Evolutionary conservation across 2,888 invertebrate species (phyloP), one percentile per base, ranked within the genome.

Genomic region (Luffia ferchaultella): DNA sequence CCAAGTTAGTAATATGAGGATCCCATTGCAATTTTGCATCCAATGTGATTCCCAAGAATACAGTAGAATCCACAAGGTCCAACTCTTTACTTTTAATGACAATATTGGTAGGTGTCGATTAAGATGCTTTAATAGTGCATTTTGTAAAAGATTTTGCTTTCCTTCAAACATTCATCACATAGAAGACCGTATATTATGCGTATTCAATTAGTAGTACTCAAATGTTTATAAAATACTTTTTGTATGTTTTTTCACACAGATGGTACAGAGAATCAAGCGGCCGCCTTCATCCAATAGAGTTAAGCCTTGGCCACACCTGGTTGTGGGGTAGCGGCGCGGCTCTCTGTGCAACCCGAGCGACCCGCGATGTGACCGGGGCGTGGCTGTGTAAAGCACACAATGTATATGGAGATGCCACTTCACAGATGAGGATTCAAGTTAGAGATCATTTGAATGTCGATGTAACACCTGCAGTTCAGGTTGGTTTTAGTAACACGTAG

Each of bases 321-420:
- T 73, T 84, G 57, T 92, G 92, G 92, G 68, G 89, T 63, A 86
- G 87, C 45, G 92, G 91, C 41, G 83, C 87, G 54, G 92, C 91
- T 75, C 84, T 87, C 56, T 92, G 92, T 70, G 80, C 87, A 54
- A 85, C 86, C 43, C 87, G 85, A 60, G 90, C 89, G 61, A 73
- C 82, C 2, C 88, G 88, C 2, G 70, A 80, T 48, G 87, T 88
- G 61, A 83, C 84, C 19, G 92, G 91, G 40, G 78, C 86, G 46
- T 92, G 91, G 85, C 85, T 88, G 50, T 92, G 92, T 72, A 87
- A 88, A 59, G 90, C 89, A 7, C 87, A 85, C 64, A 91, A 90
- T 72, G 82, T 84, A 57, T 85, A 87, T 59, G 92, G 92, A 2
- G 88, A 89, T 64, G 88, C 89, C 60, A 85, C 88, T 41, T 84